Percentiles rank a stretch among this genome's conserved stretches.
Conservation (phyloP, 2,888 invertebrate species). For the Prosapia bicincta region DNA sequence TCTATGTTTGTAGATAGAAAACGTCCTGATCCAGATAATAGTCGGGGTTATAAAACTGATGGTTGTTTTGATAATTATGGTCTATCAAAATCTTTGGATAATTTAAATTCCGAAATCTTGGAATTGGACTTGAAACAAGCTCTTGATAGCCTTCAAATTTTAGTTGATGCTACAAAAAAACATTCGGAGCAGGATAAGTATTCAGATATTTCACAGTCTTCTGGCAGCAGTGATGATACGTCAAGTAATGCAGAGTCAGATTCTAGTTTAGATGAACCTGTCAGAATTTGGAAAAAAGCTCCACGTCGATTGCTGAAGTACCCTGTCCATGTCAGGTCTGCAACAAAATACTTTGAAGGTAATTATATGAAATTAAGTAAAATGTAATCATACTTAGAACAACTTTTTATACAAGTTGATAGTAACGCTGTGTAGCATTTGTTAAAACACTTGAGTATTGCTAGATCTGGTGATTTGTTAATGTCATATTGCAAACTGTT, state of each 20-base stretch:
- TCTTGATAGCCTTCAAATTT: neutral
- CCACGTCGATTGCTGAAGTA: no score
- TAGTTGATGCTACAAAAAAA: neutral
- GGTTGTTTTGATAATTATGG: conserved; percentile 20
- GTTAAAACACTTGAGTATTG: no score
- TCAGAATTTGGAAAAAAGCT: neutral
- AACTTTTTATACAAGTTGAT: no score
- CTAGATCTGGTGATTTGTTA: no score
- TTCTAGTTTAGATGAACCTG: neutral
- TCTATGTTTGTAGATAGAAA: neutral
- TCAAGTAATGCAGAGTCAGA: neutral
- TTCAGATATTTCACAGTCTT: neutral
- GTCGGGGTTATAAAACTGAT: no score
- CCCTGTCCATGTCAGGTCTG: no score
- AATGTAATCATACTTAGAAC: no score
- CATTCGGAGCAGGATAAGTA: neutral
- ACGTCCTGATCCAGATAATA: neutral
- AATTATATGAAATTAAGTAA: neutral
- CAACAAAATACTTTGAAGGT: neutral
- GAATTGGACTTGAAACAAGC: neutral
- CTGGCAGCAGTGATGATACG: neutral
- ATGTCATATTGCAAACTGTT: no score
- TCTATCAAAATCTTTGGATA: conserved; percentile 20
- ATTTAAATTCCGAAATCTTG: neutral
- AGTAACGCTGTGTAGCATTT: no score